Base-by-base conservation (phyloP, 1,140 invertebrate species). In the Liolophura sinensis region DNA sequence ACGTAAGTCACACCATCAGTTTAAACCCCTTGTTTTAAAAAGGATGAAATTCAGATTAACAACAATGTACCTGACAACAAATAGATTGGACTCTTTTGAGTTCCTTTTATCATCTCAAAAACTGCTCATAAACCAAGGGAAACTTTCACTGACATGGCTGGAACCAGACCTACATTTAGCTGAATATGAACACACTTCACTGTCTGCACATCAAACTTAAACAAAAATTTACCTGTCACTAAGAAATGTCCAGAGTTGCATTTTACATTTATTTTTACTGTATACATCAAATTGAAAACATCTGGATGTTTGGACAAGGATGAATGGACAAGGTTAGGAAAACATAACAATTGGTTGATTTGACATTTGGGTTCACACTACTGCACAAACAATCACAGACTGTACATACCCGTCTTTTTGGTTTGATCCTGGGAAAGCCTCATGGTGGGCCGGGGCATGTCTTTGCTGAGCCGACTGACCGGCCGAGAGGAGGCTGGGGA, bases 231-330 rank as follows among this genome's bases (percentile, higher is more conserved):
- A n/a, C n/a, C n/a, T n/a, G n/a, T n/a, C n/a, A n/a, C n/a, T n/a
- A n/a, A n/a, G n/a, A n/a, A n/a, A n/a, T n/a, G n/a, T 46, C 69
- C 64, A 49, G 61, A 40, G 47, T 67, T 69, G 12, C 58, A 60
- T 56, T 62, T 55, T 31, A 72, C 75, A 1, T 50, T 60, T 7
- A 69, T 68, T 14, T 65, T 71, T 46, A 60, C 52, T 15, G 73
- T 74, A 22, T 65, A 69, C 18, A 56, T 51, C 4, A 78, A 54
- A 18, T 60, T 64, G 11, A 70, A 70, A 15, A 72, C 57, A 54
- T 81, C 79, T 63, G 72, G 71, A 56, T 69, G 67, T n/a, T 80
- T 80, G 46, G 74, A 71, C 49, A 50, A n/a, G 14, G 49, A 50
- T 50, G 49, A 50, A 50, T 40, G 31, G 3, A 40, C 31, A 40